Percentiles rank a stretch among this genome's conserved stretches.
Conservation (phyloP, 1,140 invertebrate species). For the Euwallacea similis region DNA sequence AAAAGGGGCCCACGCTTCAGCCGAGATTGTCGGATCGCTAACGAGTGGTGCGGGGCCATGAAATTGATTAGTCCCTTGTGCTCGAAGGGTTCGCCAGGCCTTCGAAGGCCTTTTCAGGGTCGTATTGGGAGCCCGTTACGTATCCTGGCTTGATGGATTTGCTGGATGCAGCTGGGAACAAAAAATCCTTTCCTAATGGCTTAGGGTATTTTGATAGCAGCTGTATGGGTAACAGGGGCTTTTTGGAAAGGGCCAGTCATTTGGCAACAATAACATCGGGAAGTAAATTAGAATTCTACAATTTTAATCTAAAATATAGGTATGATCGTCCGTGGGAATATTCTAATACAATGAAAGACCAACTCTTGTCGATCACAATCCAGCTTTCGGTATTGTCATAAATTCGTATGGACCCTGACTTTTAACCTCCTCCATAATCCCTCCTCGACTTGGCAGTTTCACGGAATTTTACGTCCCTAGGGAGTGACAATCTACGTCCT, state of each 20-base stretch:
- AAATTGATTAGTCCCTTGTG: constrained; percentile 39
- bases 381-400: constrained; percentile 1
- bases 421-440: constrained; percentile 24
- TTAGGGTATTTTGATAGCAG: neutral
- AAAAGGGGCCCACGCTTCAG: constrained; percentile 18
- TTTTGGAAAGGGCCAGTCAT: too few relatives aligned
- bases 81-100: constrained; percentile 21
- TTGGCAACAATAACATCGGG: too few relatives aligned
- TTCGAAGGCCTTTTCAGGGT: constrained; percentile 21
- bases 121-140: constrained; percentile 4
- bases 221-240: too few relatives aligned
- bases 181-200: neutral
- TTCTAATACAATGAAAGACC: too few relatives aligned
- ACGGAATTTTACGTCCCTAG: constrained; percentile 30
- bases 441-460: constrained; percentile 25
- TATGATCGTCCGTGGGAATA: too few relatives aligned
- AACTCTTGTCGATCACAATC: too few relatives aligned
- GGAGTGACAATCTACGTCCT: constrained; percentile 37
- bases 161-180: neutral
- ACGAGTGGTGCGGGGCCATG: constrained; percentile 33
- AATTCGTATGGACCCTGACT: constrained; percentile 21
- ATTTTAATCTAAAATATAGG: too few relatives aligned
- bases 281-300: too few relatives aligned
- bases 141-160: neutral
- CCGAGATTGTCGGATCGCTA: constrained; percentile 35